Conservation (phyloP, 2,888 invertebrate genomes). For the Quadroppia sp. region DNA sequence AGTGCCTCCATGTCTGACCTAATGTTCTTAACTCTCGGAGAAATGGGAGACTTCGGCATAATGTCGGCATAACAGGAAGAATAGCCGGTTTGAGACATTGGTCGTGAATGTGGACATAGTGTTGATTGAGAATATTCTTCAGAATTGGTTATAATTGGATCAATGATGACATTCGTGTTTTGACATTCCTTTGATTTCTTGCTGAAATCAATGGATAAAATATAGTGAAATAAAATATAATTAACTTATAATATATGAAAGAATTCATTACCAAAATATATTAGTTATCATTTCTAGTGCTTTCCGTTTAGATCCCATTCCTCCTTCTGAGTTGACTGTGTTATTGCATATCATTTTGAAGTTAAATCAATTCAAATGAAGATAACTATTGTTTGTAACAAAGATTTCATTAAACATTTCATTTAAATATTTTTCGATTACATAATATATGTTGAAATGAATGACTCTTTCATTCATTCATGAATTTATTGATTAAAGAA, state of each 20-base stretch:
- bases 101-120: neutral
- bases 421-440: no score
- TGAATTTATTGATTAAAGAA: no score
- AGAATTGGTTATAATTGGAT: neutral
- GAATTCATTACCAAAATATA: constrained; percentile 42
- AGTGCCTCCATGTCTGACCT: constrained; percentile 72
- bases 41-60: constrained; percentile 43
- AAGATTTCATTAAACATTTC: no score
- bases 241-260: neutral
- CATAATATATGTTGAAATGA: no score
- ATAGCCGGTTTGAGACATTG: neutral
- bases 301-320: constrained; percentile 39
- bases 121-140: neutral
- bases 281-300: constrained; percentile 43
- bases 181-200: constrained; percentile 27
- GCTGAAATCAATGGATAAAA: neutral
- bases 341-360: constrained; percentile 26
- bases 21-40: constrained; percentile 46
- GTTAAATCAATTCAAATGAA: neutral
- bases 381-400: no score
- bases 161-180: neutral
- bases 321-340: constrained; percentile 2
- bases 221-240: neutral
- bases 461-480: no score
- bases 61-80: neutral